Percentiles rank a stretch among this genome's conserved stretches.
phyloP scores from a whole-genome alignment of 2,888 invertebrate species.

The Orchesellides sinensis region DNA sequence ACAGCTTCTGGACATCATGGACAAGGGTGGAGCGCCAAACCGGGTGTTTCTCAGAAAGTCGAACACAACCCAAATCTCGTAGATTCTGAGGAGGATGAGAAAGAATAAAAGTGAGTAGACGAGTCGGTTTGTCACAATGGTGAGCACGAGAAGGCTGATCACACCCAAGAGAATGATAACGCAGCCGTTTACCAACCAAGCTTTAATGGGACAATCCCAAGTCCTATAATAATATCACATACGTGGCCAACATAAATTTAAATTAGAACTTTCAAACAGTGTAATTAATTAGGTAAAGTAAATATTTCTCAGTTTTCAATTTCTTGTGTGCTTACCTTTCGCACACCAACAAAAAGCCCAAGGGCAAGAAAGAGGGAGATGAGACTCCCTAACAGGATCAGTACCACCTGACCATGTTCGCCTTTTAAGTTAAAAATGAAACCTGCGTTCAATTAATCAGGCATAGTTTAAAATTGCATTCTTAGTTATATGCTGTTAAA shows the following conservation, averaged over 20 bases:
- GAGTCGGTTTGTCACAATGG: constrained; percentile 66
- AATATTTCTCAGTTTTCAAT: background rate
- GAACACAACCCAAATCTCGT: constrained; percentile 74
- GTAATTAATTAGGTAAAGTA: background rate
- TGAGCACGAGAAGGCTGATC: constrained; percentile 70
- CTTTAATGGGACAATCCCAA: constrained; percentile 72
- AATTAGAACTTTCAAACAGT: too few relatives aligned
- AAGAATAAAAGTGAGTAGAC: constrained; percentile 64
- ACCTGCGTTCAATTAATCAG: background rate
- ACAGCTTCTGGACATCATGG: constrained; percentile 64
- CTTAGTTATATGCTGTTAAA: background rate
- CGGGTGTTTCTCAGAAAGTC: constrained; percentile 70
- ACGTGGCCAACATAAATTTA: background rate
- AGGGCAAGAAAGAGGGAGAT: constrained; percentile 68
- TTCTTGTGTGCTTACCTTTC: constrained; percentile 68
- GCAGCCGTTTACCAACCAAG: constrained; percentile 73
- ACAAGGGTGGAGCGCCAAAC: constrained; percentile 62
- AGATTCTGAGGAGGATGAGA: constrained; percentile 67
- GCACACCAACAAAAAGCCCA: constrained; percentile 71
- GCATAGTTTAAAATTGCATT: constrained; percentile 12
- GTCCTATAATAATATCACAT: constrained; percentile 56
- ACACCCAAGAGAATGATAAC: constrained; percentile 69
- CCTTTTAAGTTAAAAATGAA: constrained; percentile 40
- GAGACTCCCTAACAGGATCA: constrained; percentile 68
- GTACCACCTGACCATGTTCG: constrained; percentile 70